Percentiles rank a stretch among this genome's conserved stretches.
These are phyloP conservation scores for Oncorhynchus gorbuscha DNA, from an alignment of 2,113 vertebrate species.

Conservation along the genomic window DNA sequence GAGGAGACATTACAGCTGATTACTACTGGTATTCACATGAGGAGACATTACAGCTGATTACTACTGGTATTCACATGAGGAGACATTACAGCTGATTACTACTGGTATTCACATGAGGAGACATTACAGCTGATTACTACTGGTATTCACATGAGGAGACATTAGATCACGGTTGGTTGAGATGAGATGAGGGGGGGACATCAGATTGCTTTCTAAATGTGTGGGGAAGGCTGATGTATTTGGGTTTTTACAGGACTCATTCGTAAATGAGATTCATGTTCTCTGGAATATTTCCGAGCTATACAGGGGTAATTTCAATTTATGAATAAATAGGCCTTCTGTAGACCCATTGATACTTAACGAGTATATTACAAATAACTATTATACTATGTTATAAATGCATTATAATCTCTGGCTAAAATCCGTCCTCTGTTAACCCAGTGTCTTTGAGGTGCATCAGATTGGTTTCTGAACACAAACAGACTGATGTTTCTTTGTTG, in stretches of 20 bases:
- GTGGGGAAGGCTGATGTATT: constrained; percentile 36
- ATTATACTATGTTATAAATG: neutral
- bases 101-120: neutral
- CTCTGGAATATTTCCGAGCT: neutral
- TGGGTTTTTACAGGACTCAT: constrained; percentile 2
- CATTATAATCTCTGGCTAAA: constrained; percentile 2
- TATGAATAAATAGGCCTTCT: neutral
- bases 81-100: constrained; percentile 50
- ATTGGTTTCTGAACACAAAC: no score
- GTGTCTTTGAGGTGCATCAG: constrained; percentile 46
- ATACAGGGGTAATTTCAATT: neutral
- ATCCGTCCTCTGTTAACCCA: constrained; percentile 44
- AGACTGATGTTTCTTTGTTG: no score
- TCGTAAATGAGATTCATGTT: neutral
- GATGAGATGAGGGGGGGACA: constrained; percentile 53
- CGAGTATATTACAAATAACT: neutral
- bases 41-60: constrained; percentile 47
- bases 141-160: no score
- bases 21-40: constrained; percentile 12
- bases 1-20: constrained; percentile 24
- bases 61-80: constrained; percentile 1
- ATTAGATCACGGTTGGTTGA: constrained; percentile 30
- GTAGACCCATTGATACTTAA: neutral
- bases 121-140: constrained; percentile 48
- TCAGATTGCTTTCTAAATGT: constrained; percentile 51